These are phyloP conservation scores for Laspeyria flexula DNA, from an alignment of 2,888 invertebrate genomes.

Conservation along the genomic window DNA sequence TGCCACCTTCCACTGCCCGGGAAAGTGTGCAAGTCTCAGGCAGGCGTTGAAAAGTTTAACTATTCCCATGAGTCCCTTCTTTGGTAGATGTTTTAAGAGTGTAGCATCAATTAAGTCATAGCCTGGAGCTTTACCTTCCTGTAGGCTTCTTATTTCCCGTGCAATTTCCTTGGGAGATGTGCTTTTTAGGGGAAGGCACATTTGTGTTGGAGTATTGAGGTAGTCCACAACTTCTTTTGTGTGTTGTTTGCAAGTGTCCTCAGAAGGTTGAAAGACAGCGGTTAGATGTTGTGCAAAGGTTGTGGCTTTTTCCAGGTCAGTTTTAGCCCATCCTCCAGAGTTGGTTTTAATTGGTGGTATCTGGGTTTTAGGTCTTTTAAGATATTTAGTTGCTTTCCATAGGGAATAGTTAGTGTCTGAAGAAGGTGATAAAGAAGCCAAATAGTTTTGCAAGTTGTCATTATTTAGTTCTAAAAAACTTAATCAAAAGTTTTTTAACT, in stretches of 20 bases:
- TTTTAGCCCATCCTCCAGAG: not conserved
- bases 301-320: not conserved
- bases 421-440: not conserved
- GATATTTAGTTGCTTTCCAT: not conserved
- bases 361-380: not conserved
- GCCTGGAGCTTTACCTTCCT: not conserved
- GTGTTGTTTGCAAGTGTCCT: not conserved
- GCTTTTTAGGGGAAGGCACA: no score
- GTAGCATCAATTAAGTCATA: not conserved
- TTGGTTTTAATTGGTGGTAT: not conserved
- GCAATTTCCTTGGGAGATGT: no score
- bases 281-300: not conserved
- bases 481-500: not conserved
- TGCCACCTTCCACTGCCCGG: not conserved
- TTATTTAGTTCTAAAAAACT: no score
- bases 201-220: no score
- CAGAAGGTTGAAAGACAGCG: not conserved
- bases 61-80: not conserved
- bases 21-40: not conserved
- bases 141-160: no score
- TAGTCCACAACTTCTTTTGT: no score
- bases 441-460: no score
- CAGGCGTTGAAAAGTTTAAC: not conserved
- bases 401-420: not conserved
- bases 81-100: not conserved